phyloP scores from a whole-genome alignment of 2,888 invertebrate species.

The Sisyra nigra region DNA sequence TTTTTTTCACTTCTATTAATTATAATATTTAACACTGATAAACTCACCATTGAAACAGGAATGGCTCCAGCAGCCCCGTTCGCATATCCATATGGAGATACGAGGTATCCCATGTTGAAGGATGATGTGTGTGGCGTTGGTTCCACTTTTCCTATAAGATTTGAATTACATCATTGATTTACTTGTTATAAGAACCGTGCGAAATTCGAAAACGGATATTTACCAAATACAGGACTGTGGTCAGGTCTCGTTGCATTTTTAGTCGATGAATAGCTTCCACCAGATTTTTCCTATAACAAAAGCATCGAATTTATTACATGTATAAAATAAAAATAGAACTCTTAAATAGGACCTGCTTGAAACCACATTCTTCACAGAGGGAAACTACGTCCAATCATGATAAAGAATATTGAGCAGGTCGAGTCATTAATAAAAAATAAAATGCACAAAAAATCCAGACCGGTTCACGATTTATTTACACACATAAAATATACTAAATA shows the following conservation, averaged over 20 bases:
- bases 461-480: too few relatives aligned
- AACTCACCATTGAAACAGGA: slow-evolving; percentile 80
- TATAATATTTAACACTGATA: slow-evolving; percentile 8
- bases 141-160: slow-evolving; percentile 59
- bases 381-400: too few relatives aligned
- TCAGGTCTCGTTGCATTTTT: slow-evolving; percentile 73
- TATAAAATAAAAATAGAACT: too few relatives aligned
- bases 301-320: slow-evolving; percentile 11
- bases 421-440: too few relatives aligned
- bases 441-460: too few relatives aligned
- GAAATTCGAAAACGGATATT: slow-evolving; percentile 27
- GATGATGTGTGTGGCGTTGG: slow-evolving; percentile 60
- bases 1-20: slow-evolving; percentile 17
- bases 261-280: slow-evolving; percentile 51
- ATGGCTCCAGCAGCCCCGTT: slow-evolving; percentile 73
- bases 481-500: too few relatives aligned
- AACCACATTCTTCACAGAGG: too few relatives aligned
- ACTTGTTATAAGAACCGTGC: not conserved
- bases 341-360: too few relatives aligned
- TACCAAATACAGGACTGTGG: slow-evolving; percentile 78
- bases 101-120: slow-evolving; percentile 87
- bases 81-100: slow-evolving; percentile 79
- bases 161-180: slow-evolving; percentile 11
- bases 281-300: slow-evolving; percentile 67
- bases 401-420: too few relatives aligned